Percentiles rank a stretch among this genome's conserved stretches.
These are phyloP conservation scores for Apostichopus parvimensis DNA, from an alignment of 35 echinoderm and acorn worm species.

Conservation along the genomic window DNA sequence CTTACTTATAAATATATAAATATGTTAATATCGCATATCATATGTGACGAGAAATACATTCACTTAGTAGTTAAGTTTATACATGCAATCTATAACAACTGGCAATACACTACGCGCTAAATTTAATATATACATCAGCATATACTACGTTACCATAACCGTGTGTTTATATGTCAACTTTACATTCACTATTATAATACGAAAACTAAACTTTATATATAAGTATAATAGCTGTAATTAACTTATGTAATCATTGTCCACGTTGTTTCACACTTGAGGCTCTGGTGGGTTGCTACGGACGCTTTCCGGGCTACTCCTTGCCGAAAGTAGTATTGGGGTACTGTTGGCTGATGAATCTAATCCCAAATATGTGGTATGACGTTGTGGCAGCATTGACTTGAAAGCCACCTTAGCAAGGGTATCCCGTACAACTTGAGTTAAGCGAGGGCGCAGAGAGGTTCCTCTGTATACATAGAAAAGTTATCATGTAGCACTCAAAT, in stretches of 20 bases:
- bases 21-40: neutral
- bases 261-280: neutral
- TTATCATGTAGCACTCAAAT: too few relatives aligned
- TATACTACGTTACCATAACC: too few relatives aligned
- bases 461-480: neutral
- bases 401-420: constrained; percentile 16
- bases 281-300: constrained; percentile 20
- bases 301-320: neutral
- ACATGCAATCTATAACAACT: too few relatives aligned
- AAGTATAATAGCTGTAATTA: too few relatives aligned
- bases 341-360: constrained; percentile 22
- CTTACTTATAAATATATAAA: too few relatives aligned
- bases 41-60: neutral
- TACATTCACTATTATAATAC: too few relatives aligned
- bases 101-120: too few relatives aligned
- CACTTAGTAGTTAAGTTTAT: too few relatives aligned
- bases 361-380: neutral
- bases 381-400: constrained; percentile 3
- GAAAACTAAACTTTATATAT: too few relatives aligned
- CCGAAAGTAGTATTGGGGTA: neutral
- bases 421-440: constrained; percentile 21
- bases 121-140: too few relatives aligned
- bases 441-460: neutral
- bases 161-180: too few relatives aligned
- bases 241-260: too few relatives aligned